Evolutionary conservation across 2,888 invertebrate species (phyloP).

Genomic region (Laothoe populi): DNA sequence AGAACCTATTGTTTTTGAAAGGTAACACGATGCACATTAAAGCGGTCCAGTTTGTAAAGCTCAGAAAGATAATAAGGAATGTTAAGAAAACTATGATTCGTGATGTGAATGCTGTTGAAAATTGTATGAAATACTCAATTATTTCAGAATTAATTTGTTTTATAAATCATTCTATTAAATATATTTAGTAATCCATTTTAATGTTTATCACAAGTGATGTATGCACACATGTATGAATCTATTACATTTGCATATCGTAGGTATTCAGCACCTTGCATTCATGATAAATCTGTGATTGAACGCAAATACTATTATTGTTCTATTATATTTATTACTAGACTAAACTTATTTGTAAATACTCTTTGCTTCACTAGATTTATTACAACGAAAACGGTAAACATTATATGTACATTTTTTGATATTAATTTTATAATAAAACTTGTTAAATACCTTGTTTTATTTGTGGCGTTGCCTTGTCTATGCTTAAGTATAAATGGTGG

Average conservation of each 20-base stretch:
- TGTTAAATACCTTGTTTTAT: conserved; percentile 68
- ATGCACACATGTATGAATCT: conserved; percentile 12
- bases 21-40: conserved; percentile 4
- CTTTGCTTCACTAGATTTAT: conserved; percentile 17
- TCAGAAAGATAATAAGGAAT: conserved; percentile 8
- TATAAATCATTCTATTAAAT: conserved; percentile 9
- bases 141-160: background rate
- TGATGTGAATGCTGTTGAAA: conserved; percentile 13
- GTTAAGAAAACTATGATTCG: background rate
- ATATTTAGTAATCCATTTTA: conserved; percentile 14
- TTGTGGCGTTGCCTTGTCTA: conserved; percentile 42
- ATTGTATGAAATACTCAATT: conserved; percentile 4
- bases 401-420: conserved; percentile 20
- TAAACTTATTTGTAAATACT: conserved; percentile 13
- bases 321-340: conserved; percentile 1
- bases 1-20: conserved; percentile 64
- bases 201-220: conserved; percentile 15
- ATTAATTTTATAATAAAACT: conserved; percentile 43
- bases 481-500: conserved; percentile 45
- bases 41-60: conserved; percentile 20
- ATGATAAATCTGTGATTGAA: conserved; percentile 17
- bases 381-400: conserved; percentile 1
- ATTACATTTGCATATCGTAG: conserved; percentile 22
- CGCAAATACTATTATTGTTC: background rate
- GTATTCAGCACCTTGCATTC: conserved; percentile 18